phyloP scores from a whole-genome alignment of 1,140 invertebrate species.

The Phortica variegata region DNA sequence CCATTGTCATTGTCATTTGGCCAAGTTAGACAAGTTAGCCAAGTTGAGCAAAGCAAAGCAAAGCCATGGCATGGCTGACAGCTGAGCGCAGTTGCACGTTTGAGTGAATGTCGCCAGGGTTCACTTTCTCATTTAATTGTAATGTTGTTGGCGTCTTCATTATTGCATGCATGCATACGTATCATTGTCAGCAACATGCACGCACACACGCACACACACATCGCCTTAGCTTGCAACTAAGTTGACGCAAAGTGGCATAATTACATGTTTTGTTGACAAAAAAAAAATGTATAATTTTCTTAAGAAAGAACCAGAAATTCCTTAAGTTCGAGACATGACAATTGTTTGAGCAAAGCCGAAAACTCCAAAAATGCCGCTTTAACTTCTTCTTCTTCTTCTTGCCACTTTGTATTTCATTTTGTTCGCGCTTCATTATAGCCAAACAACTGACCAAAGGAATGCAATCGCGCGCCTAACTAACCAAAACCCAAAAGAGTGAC shows the following conservation, averaged over 20 bases:
- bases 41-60: background rate
- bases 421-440: constrained; percentile 20
- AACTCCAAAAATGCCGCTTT: too few species aligned
- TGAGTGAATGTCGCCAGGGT: constrained; percentile 41
- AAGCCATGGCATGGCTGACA: background rate
- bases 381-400: too few species aligned
- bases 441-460: constrained; percentile 34
- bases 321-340: too few species aligned
- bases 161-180: constrained; percentile 25
- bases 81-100: background rate
- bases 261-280: constrained; percentile 50
- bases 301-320: too few species aligned
- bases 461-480: constrained; percentile 41
- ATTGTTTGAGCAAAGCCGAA: too few species aligned
- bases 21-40: too few species aligned
- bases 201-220: constrained; percentile 6
- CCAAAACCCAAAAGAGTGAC: constrained; percentile 35
- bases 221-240: constrained; percentile 4
- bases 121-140: constrained; percentile 49
- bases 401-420: background rate
- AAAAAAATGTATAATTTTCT: too few species aligned
- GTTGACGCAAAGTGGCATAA: constrained; percentile 50
- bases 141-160: constrained; percentile 23
- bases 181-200: constrained; percentile 23
- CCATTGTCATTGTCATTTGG: background rate